Base-by-base conservation (phyloP, 2,888 invertebrate genomes). In the Anthoptus insignis region DNA sequence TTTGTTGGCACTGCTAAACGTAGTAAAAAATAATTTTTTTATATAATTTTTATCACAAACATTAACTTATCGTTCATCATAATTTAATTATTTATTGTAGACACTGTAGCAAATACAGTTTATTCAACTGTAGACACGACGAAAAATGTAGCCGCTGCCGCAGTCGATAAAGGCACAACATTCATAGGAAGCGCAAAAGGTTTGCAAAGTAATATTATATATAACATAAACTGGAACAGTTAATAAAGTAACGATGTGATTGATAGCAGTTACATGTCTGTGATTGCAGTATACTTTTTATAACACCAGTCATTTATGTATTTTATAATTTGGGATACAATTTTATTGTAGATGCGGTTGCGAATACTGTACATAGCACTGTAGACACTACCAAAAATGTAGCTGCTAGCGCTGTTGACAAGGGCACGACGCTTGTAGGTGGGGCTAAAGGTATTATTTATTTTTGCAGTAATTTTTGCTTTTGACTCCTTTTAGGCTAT, bases 341-440 rank as follows among this genome's bases (percentile, higher is more conserved):
- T 45, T 21, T 47, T 16, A 29, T 57, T 60, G 16, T 63, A 67
- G 76, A 75, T 67, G 72, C 76, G 9, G 73, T 76, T 57, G 65
- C 72, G 47, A 73, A 52, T 69, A 84, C 88, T 22, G 87, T 87
- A 22, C 80, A 79, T 66, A 84, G 76, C 67, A 88, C 91, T 49
- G 82, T 86, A 49, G 88, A 80, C 68, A 86, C 89, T 69, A 88
- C 91, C 66, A 91, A 91, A 74, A 90, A 87, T 76, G 86, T 88
- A n/a, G 87, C 90, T 68, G 84, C 86, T 42, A 86, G 88, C 58
- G 89, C 88, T 39, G 83, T 88, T 71, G 89, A 91, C 72, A 88
- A 90, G 77, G 86, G 89, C 9, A 9, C 64, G 14, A 49, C 79
- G 14, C 68, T 83, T 19, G 72, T 81, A 66, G 82, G 78, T 60